A percentile compares a stretch with the other conserved stretches of the same genome.
These are phyloP conservation scores for Plodia interpunctella DNA, from an alignment of 1,140 invertebrate genomes.

Conservation along the genomic window DNA sequence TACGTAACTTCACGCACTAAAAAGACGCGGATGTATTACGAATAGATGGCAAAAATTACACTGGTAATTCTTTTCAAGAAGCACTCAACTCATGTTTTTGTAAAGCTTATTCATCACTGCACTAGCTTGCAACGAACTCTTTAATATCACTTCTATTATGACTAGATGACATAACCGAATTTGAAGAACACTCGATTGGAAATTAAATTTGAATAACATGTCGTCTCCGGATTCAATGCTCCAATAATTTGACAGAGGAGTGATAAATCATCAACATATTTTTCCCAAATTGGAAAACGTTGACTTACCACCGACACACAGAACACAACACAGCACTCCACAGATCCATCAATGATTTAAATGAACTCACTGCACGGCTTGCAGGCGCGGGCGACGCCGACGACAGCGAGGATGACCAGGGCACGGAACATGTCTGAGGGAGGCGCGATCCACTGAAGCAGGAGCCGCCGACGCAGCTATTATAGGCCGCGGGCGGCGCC, in stretches of 20 bases:
- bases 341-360: not conserved
- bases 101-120: not conserved
- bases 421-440: conserved; percentile 65
- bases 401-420: conserved; percentile 54
- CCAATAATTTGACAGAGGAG: no score
- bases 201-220: conserved; percentile 24
- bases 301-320: not conserved
- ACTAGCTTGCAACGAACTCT: conserved; percentile 20
- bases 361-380: conserved; percentile 68
- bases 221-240: not conserved
- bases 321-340: not conserved
- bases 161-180: conserved; percentile 34
- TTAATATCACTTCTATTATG: conserved; percentile 35
- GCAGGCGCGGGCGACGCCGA: conserved; percentile 51
- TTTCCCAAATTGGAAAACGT: not conserved
- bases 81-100: conserved; percentile 31
- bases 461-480: conserved; percentile 69
- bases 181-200: conserved; percentile 23
- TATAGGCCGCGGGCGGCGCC: conserved; percentile 72
- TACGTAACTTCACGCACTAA: no score
- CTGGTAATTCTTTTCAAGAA: no score
- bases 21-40: not conserved
- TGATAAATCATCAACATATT: not conserved
- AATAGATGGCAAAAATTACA: no score
- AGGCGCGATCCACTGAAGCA: conserved; percentile 55